These are phyloP conservation scores for Edolisoma coerulescens DNA, from an alignment of 2,113 vertebrate genomes.

Conservation along the genomic window DNA sequence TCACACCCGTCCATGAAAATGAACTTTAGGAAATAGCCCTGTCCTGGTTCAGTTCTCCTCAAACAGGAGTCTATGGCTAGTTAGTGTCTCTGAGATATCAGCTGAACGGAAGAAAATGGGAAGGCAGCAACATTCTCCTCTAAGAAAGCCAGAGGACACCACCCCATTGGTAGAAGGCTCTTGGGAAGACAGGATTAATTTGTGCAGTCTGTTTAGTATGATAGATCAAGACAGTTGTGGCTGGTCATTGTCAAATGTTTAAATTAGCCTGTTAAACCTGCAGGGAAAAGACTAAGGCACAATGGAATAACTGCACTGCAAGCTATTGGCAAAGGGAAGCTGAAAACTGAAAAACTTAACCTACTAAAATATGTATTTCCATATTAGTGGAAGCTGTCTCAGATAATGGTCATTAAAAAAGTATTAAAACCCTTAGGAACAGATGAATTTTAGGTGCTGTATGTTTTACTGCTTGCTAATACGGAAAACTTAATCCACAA, in stretches of 20 bases:
- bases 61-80: neutral
- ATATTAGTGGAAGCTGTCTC: neutral
- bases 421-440: neutral
- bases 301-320: neutral
- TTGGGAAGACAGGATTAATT: neutral
- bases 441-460: accelerated
- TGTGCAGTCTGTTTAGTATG: neutral
- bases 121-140: neutral
- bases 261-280: neutral
- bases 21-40: neutral
- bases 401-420: neutral
- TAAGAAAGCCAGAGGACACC: neutral
- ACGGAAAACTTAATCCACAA: neutral
- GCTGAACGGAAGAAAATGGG: neutral
- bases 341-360: neutral
- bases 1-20: neutral
- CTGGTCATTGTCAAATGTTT: neutral
- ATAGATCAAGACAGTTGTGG: neutral
- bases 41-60: neutral
- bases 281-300: neutral
- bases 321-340: neutral
- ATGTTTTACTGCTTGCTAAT: neutral
- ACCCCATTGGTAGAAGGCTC: neutral
- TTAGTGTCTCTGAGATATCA: neutral
- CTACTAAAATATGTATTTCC: neutral